A percentile compares a stretch with the other conserved stretches of the same genome.
Evolutionary conservation across 1,140 invertebrate species (phyloP).

Genomic region (Bombus pascuorum): DNA sequence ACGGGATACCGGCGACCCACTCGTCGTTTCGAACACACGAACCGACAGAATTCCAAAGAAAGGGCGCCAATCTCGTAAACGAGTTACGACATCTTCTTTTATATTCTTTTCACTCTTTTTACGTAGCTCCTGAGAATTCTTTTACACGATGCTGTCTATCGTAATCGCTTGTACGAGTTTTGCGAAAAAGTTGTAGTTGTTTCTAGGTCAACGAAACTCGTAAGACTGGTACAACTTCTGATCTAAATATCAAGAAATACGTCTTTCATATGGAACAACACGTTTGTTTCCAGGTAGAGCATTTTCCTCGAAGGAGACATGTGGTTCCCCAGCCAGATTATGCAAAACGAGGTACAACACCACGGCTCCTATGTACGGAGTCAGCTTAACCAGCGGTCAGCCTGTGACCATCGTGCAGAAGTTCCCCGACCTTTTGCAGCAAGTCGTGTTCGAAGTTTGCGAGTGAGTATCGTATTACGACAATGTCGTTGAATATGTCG

Average conservation of each 20-base stretch:
- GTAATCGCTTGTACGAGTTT: not conserved
- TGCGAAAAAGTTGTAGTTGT: not conserved
- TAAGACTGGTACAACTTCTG: not conserved
- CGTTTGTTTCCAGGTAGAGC: conserved; percentile 72
- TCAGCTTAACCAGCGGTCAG: conserved; percentile 94
- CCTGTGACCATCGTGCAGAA: conserved; percentile 97
- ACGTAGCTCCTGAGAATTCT: not conserved
- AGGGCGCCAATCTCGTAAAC: conserved; percentile 46
- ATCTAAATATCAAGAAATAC: conserved; percentile 9
- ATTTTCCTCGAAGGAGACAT: conserved; percentile 81
- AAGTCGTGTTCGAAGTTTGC: conserved; percentile 94
- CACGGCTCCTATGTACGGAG: conserved; percentile 96
- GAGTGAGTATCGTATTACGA: conserved; percentile 77
- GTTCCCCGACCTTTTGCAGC: conserved; percentile 95
- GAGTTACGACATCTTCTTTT: not conserved
- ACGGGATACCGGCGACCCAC: conserved; percentile 77
- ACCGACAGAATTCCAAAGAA: conserved; percentile 56
- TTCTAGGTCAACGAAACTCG: not conserved
- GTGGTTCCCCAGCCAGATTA: conserved; percentile 88
- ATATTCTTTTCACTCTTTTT: not conserved
- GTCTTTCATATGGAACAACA: not conserved
- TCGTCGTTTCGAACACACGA: conserved; percentile 72
- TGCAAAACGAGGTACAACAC: conserved; percentile 95
- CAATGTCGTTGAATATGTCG: not conserved
- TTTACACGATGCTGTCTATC: no score